Percentiles rank a stretch among this genome's conserved stretches.
phyloP scores from a whole-genome alignment of 1,140 invertebrate genomes.

The Rhopalosiphum padi region DNA sequence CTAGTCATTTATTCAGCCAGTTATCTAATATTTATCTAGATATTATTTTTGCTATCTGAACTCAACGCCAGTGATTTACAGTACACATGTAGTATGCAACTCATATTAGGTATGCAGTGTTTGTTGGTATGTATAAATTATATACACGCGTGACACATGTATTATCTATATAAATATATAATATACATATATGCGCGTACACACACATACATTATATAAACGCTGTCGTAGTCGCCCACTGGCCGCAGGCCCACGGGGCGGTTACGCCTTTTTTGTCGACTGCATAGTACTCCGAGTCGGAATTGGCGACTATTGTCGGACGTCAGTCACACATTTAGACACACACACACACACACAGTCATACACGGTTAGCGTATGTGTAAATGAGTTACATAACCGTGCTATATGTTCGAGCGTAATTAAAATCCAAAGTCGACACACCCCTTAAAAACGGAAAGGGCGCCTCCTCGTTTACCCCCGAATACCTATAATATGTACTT shows the following conservation, averaged over 20 bases:
- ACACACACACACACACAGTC: not conserved
- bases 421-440: conserved; percentile 40
- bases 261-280: not conserved
- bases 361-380: not conserved
- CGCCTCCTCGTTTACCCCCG: not conserved
- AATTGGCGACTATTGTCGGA: not conserved
- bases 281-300: not conserved
- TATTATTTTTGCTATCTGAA: too few species aligned
- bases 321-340: not conserved
- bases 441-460: not conserved
- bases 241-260: not conserved
- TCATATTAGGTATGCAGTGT: not conserved
- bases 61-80: too few species aligned
- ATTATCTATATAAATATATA: too few species aligned
- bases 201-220: not conserved
- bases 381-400: not conserved
- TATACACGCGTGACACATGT: not conserved
- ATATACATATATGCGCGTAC: not conserved
- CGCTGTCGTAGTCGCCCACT: not conserved
- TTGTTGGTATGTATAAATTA: not conserved
- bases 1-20: too few species aligned
- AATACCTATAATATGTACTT: not conserved
- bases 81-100: too few species aligned
- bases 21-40: too few species aligned
- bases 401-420: not conserved